Evolutionary conservation across 2,888 invertebrate genomes (phyloP), one percentile per base, ranked within the genome.

Genomic region (Himalopsyche kuldschensis): DNA sequence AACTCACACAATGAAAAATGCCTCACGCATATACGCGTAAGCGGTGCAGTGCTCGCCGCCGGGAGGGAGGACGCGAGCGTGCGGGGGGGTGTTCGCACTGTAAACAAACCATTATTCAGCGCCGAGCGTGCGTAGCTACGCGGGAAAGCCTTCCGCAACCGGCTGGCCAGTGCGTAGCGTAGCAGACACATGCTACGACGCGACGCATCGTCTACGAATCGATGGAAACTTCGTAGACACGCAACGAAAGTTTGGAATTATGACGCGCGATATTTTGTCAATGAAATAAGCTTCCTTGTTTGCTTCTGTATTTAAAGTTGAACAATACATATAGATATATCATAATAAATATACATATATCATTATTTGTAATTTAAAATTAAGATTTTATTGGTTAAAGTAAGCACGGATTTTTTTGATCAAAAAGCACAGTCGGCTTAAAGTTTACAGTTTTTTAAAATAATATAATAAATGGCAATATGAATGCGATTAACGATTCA

Each of bases 61-160:
- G 69, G 69, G 27, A 15, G 20, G 27, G 69, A 10, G 27, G 69
- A 69, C 69, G 69, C 69, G 79, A 48, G 46, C 46, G 79, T 77
- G 82, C 76, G 79, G 35, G 27, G 79, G 63, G 79, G 81, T 35
- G 77, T 55, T 46, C 32, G 76, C 77, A 76, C 31, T 78, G 83
- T 84, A 84, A 82, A 85, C 85, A 84, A 82, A 82, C 85, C 86
- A 84, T 84, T 78, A 82, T 82, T 80, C 75, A 47, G 78, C 46
- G 69, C 24, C 69, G 27, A 69, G 69, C 69, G 69, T 69, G 47
- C 82, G 46, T 63, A 77, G 87, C 88, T 69, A 69, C 69, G 69
- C 69, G 69, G 88, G 88, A 88, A 88, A 88, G 84, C 84, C 85
- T 87, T 87, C 87, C 87, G 87, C 87, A 87, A 87, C 87, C 87